Conservation (phyloP, 1,140 invertebrate species). For the Lepidurus apus region DNA sequence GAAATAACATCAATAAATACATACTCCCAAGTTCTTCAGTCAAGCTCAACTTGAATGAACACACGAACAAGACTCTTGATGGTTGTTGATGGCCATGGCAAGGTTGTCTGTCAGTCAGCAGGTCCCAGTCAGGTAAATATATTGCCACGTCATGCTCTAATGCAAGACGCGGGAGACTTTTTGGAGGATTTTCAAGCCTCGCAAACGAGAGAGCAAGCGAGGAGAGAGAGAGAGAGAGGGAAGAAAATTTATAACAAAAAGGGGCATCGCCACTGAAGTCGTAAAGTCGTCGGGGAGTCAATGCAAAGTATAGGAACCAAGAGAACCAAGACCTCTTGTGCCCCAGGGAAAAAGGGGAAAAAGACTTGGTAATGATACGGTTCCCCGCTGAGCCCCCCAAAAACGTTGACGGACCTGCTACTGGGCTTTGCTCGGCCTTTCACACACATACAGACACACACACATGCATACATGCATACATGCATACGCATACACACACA, state of each 20-base stretch:
- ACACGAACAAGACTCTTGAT: neutral
- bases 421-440: constrained; percentile 20
- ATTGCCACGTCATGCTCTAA: constrained; percentile 10
- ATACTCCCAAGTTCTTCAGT: too few relatives aligned
- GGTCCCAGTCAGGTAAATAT: neutral
- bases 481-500: constrained; percentile 26
- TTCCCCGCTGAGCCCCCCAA: constrained; percentile 16
- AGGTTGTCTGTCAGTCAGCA: neutral
- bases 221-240: neutral
- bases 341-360: neutral
- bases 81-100: neutral
- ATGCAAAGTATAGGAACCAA: neutral
- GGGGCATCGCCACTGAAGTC: constrained; percentile 1
- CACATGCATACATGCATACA: constrained; percentile 30
- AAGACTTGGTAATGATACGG: constrained; percentile 1
- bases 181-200: neutral
- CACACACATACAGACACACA: constrained; percentile 27
- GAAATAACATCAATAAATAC: too few relatives aligned
- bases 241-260: neutral
- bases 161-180: constrained; percentile 1
- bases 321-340: neutral
- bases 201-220: too few relatives aligned
- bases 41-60: too few relatives aligned
- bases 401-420: constrained; percentile 17
- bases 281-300: constrained; percentile 3